Percentiles rank a stretch among this genome's conserved stretches.
Conservation (phyloP, 2,797 vertebrate species). For the Benthosema pterotum region DNA sequence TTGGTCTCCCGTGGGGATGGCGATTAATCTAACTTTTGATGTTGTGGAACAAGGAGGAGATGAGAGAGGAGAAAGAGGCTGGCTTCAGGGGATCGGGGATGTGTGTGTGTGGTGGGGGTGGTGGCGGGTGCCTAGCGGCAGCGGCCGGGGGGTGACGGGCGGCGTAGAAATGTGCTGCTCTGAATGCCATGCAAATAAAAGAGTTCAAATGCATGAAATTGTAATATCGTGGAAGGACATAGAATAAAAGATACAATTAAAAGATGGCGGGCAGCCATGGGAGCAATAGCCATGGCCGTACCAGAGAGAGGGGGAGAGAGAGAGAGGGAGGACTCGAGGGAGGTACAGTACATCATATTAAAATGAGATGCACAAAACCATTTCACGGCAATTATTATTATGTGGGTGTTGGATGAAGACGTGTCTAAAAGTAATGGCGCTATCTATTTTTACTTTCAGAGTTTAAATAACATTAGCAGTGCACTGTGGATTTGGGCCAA, state of each 20-base stretch:
- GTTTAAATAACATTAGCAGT: too few relatives aligned
- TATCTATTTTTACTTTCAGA: too few relatives aligned
- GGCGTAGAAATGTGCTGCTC: conserved; percentile 36
- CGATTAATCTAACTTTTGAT: conserved; percentile 69
- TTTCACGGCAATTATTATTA: not conserved
- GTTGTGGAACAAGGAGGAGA: conserved; percentile 58
- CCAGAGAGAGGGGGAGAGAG: conserved; percentile 7
- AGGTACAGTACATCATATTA: not conserved
- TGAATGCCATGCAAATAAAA: conserved; percentile 62
- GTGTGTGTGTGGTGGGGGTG: not conserved
- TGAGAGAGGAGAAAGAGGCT: conserved; percentile 33
- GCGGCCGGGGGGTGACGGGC: conserved; percentile 46
- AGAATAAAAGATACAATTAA: not conserved
- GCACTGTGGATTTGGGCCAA: too few relatives aligned
- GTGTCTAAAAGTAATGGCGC: too few relatives aligned
- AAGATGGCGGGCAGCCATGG: not conserved
- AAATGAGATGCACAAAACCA: not conserved
- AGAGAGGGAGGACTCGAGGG: not conserved
- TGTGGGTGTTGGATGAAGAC: too few relatives aligned
- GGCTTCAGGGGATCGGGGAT: not conserved
- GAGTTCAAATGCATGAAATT: conserved; percentile 31
- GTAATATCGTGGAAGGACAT: conserved; percentile 1
- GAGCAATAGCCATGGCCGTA: conserved; percentile 22
- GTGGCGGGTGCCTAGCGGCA: not conserved
- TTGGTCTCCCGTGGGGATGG: conserved; percentile 49